These are phyloP conservation scores for Metopolophium dirhodum DNA, from an alignment of 1,140 invertebrate species.

Conservation along the genomic window DNA sequence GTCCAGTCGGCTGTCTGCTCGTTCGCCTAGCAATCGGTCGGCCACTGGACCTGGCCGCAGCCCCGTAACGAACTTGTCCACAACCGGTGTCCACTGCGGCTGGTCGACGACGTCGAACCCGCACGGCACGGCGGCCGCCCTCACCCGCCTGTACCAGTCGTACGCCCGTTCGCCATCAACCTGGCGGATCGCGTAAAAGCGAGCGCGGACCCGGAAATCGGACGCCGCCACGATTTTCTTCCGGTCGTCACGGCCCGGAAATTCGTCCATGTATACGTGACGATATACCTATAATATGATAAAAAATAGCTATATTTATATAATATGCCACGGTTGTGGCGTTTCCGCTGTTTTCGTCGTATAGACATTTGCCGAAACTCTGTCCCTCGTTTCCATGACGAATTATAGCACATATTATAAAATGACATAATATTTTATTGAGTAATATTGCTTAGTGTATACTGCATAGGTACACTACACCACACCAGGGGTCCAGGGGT, in stretches of 20 bases:
- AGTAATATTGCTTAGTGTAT: no score
- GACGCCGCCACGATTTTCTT: not conserved
- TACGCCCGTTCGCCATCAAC: not conserved
- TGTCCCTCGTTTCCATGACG: no score
- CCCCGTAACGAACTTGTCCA: conserved; percentile 39
- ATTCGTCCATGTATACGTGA: not conserved
- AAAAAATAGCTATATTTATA: no score
- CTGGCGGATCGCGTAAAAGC: conserved; percentile 14
- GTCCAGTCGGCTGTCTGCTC: not conserved
- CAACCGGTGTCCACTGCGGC: not conserved
- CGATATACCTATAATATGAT: no score
- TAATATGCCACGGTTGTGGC: no score
- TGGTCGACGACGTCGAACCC: not conserved
- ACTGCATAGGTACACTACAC: no score
- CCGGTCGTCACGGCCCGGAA: not conserved
- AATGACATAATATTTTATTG: no score
- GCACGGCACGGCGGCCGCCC: not conserved
- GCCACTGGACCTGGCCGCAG: conserved; percentile 21
- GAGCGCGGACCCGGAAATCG: conserved; percentile 1
- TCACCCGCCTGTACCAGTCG: conserved; percentile 29
- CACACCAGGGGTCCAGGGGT: no score
- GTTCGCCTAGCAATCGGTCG: conserved; percentile 15
- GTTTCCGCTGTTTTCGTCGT: no score
- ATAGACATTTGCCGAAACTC: no score
- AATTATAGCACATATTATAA: no score